phyloP scores from a whole-genome alignment of 2,888 invertebrate genomes.

The Habroteleia sp. region DNA sequence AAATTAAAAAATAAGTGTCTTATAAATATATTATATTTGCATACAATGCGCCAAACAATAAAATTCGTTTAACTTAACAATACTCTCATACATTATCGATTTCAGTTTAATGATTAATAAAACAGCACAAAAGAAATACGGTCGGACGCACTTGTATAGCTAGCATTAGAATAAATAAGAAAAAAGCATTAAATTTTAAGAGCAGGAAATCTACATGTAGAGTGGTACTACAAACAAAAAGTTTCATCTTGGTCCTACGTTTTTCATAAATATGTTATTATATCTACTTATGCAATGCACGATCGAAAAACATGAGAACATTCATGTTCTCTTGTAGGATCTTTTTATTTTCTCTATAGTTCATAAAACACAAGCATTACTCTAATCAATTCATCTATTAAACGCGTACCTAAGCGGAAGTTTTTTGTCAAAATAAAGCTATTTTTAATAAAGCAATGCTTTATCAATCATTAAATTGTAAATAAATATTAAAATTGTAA shows the following conservation, averaged over 20 bases:
- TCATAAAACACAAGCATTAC: background rate
- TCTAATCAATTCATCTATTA: background rate
- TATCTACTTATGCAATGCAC: conserved; percentile 52
- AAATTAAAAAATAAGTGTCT: too few relatives aligned
- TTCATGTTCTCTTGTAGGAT: conserved; percentile 13
- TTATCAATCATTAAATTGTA: too few relatives aligned
- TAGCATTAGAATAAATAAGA: conserved; percentile 42
- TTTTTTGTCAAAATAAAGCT: background rate
- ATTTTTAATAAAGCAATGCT: too few relatives aligned
- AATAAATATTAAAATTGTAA: too few relatives aligned
- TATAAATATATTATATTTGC: too few relatives aligned
- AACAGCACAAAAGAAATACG: conserved; percentile 29
- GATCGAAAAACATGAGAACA: conserved; percentile 26
- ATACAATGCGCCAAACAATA: too few relatives aligned
- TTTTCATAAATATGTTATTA: conserved; percentile 61
- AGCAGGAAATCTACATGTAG: conserved; percentile 36
- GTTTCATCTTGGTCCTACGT: conserved; percentile 39
- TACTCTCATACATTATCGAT: conserved; percentile 17
- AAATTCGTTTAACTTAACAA: background rate
- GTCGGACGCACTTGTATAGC: conserved; percentile 14
- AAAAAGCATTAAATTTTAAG: conserved; percentile 48
- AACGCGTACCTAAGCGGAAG: too few relatives aligned
- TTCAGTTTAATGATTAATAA: conserved; percentile 41
- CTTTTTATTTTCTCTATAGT: background rate
- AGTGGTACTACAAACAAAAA: conserved; percentile 45